Base-by-base conservation (phyloP, 2,888 invertebrate species). In the Andrena camellia region DNA sequence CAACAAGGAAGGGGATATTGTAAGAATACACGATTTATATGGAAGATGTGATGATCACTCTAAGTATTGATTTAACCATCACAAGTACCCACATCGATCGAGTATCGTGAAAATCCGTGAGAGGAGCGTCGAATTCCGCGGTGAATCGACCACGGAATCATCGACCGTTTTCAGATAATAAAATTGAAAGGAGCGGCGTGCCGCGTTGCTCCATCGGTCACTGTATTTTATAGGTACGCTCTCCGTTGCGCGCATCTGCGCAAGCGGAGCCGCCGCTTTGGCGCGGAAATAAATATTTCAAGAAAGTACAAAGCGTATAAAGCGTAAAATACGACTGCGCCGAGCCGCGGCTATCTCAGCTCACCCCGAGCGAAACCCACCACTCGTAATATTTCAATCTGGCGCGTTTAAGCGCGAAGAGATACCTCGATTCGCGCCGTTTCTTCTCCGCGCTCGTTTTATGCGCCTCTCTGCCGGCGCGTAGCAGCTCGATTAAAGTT, bases 401-500 rank as follows among this genome's bases (percentile, higher is more conserved):
- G 62, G 17, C 75, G 57, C 68, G 62, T 59, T 57, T 52, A 57
- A 64, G 71, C 57, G 66, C 74, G 63, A 57, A 60, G 60, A 74
- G 68, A 52, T 62, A 13, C 20, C 73, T 33, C 78, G 73, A 26
- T 74, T 59, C 59, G 35, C 72, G 72, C 66, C 42, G 31, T 68
- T 81, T 78, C 62, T 54, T 23, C 23, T 29, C 29, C 69, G 48
- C 17, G 48, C 52, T 57, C 42, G 70, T 84, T 79, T 86, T 67
- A 79, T 66, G 78, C 69, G 71, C 8, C 72, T 26, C 57, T 26
- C 20, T 57, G 20, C 31, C 23, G 17, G 20, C 29, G 35, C 13
- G 35, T 68, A 54, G 54, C 13, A 31, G 64, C 80, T 86, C 86
- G 78, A 86, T 86, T 86, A 84, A 80, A 86, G 70, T 84, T 82